Conservation (phyloP, 2,888 invertebrate species). For the Ophion ventricosus region DNA sequence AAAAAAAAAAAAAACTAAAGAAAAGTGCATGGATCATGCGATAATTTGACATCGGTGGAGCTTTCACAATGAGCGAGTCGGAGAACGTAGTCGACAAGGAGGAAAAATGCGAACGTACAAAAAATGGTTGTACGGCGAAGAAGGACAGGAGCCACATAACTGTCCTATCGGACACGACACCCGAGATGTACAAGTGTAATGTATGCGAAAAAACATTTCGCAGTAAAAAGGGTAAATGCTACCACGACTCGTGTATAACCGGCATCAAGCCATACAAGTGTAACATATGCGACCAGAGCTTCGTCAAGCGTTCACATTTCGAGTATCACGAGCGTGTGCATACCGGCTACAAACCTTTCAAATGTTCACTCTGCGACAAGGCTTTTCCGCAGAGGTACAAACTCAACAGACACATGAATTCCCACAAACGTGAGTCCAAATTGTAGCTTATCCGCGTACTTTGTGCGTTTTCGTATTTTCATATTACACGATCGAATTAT, state of each 20-base stretch:
- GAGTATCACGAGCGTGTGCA: slow-evolving; percentile 90
- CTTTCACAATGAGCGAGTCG: background rate
- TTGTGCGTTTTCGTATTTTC: background rate
- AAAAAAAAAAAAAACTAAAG: background rate
- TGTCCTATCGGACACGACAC: slow-evolving; percentile 82
- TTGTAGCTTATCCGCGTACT: background rate
- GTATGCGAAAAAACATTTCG: slow-evolving; percentile 88
- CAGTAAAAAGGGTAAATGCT: slow-evolving; percentile 84
- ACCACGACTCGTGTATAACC: slow-evolving; percentile 79
- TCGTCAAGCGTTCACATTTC: slow-evolving; percentile 89
- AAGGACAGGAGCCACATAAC: slow-evolving; percentile 77
- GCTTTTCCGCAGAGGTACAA: slow-evolving; percentile 89
- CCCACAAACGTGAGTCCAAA: slow-evolving; percentile 76
- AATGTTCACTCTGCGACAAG: slow-evolving; percentile 87
- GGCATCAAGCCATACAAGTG: slow-evolving; percentile 84
- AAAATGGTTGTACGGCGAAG: slow-evolving; percentile 52
- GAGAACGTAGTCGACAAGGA: background rate
- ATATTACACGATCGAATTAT: slow-evolving; percentile 31
- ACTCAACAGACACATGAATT: slow-evolving; percentile 87
- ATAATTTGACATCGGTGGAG: background rate
- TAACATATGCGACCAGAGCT: slow-evolving; percentile 84
- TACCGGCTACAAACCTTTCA: slow-evolving; percentile 86
- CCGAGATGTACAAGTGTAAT: slow-evolving; percentile 86
- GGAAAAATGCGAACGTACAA: background rate
- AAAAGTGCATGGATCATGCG: background rate